phyloP scores from a whole-genome alignment of 2,797 vertebrate genomes.

The Pangasius larnaudii region DNA sequence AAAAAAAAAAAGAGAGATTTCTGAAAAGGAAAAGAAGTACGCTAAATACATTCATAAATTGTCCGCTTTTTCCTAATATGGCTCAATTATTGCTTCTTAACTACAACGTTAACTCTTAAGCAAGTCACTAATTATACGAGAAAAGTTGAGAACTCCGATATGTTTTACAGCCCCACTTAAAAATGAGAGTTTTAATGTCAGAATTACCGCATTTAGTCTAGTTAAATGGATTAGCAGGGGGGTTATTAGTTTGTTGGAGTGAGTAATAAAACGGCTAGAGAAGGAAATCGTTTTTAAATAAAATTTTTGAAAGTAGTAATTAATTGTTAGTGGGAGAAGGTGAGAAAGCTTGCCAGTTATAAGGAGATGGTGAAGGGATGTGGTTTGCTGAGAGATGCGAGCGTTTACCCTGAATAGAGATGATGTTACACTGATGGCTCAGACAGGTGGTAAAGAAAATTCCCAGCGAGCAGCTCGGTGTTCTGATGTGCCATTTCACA shows the following conservation, averaged over 20 bases:
- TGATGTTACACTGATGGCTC: background rate
- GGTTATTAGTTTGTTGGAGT: background rate
- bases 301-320: background rate
- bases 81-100: constrained; percentile 77
- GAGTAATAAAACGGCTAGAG: background rate
- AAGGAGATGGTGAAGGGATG: constrained; percentile 43
- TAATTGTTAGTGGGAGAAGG: background rate
- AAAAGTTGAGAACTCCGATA: constrained; percentile 61
- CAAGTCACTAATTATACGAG: background rate
- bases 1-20: constrained; percentile 56
- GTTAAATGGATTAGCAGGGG: constrained; percentile 50
- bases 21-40: constrained; percentile 64
- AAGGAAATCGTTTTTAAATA: background rate
- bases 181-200: background rate
- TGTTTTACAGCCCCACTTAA: constrained; percentile 64
- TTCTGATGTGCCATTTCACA: background rate
- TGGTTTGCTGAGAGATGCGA: constrained; percentile 4
- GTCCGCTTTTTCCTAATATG: constrained; percentile 77
- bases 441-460: constrained; percentile 1
- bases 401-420: background rate
- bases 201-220: constrained; percentile 56
- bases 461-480: background rate
- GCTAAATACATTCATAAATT: constrained; percentile 72
- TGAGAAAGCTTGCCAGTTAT: background rate
- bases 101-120: constrained; percentile 74